These are phyloP conservation scores for Pocillopora verrucosa DNA, from an alignment of 64 coral and sea anemone genomes.

Conservation along the genomic window DNA sequence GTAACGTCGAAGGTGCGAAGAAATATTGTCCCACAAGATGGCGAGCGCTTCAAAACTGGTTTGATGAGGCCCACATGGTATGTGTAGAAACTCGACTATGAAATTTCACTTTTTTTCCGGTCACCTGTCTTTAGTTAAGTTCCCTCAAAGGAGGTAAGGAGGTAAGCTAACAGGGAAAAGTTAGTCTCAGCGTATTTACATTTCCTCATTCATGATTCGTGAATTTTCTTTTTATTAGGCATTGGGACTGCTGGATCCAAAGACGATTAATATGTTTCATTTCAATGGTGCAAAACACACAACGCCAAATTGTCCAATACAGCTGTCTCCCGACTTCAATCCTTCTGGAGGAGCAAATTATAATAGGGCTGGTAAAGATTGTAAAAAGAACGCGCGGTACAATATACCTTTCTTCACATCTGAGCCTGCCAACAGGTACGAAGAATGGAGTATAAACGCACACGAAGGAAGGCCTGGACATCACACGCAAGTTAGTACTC, in stretches of 20 bases:
- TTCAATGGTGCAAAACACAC: constrained; percentile 60
- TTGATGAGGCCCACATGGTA: constrained; percentile 51
- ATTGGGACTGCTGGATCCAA: constrained; percentile 26
- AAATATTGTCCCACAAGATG: constrained; percentile 68
- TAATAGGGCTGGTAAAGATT: not conserved
- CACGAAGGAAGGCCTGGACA: constrained; percentile 81
- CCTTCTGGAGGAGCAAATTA: constrained; percentile 47
- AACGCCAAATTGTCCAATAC: constrained; percentile 55
- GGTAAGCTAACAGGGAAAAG: too few relatives aligned
- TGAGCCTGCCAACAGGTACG: constrained; percentile 64
- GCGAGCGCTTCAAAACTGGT: constrained; percentile 64
- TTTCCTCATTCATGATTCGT: too few relatives aligned
- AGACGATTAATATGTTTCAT: constrained; percentile 39
- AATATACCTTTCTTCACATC: constrained; percentile 71
- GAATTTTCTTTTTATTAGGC: constrained; percentile 4
- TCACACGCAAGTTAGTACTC: constrained; percentile 55
- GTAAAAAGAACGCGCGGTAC: not conserved
- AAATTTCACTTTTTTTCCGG: too few relatives aligned
- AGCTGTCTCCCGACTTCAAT: constrained; percentile 50
- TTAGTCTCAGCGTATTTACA: too few relatives aligned
- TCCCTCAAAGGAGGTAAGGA: too few relatives aligned
- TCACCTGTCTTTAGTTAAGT: too few relatives aligned
- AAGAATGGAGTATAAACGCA: constrained; percentile 55
- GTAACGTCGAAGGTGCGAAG: constrained; percentile 48
- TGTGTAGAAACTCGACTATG: not conserved